Evolutionary conservation across 1,140 invertebrate genomes (phyloP).

Genomic region (Pygmarrhopalites habei): DNA sequence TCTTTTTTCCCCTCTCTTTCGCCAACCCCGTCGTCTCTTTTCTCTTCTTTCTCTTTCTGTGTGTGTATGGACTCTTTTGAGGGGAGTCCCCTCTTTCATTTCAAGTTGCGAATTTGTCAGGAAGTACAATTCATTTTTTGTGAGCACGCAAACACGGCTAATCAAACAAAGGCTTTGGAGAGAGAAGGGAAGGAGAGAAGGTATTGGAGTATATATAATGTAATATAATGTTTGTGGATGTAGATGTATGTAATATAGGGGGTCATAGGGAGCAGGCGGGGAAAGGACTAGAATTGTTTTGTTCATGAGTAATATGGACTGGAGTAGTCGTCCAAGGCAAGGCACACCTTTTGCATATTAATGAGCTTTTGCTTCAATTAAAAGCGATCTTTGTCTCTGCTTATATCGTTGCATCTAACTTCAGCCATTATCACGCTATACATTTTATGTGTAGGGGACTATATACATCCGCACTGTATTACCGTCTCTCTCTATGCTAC

Average conservation of each 20-base stretch:
- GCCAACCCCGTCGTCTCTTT: too few species aligned
- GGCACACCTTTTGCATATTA: conserved; percentile 37
- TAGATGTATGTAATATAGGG: neutral
- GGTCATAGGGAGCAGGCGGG: conserved; percentile 1
- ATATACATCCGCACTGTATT: conserved; percentile 24
- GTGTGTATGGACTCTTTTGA: too few species aligned
- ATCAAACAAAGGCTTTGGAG: conserved; percentile 21
- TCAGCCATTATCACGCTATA: conserved; percentile 37
- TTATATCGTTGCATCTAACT: conserved; percentile 35
- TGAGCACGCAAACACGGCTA: conserved; percentile 32
- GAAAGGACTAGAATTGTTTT: conserved; percentile 14
- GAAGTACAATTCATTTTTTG: conserved; percentile 37
- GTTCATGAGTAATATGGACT: conserved; percentile 19
- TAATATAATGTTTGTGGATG: neutral
- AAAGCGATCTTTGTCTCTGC: conserved; percentile 37
- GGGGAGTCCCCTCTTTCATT: conserved; percentile 10
- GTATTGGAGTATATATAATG: neutral
- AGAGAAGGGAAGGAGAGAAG: neutral
- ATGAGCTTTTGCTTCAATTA: conserved; percentile 37
- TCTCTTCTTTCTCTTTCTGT: conserved; percentile 13
- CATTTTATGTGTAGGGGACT: conserved; percentile 21
- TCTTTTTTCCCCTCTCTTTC: too few species aligned
- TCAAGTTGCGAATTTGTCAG: conserved; percentile 31
- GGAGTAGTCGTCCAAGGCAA: neutral
- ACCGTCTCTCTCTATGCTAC: conserved; percentile 19